Conservation (phyloP, 1,140 invertebrate genomes). For the Mya arenaria region DNA sequence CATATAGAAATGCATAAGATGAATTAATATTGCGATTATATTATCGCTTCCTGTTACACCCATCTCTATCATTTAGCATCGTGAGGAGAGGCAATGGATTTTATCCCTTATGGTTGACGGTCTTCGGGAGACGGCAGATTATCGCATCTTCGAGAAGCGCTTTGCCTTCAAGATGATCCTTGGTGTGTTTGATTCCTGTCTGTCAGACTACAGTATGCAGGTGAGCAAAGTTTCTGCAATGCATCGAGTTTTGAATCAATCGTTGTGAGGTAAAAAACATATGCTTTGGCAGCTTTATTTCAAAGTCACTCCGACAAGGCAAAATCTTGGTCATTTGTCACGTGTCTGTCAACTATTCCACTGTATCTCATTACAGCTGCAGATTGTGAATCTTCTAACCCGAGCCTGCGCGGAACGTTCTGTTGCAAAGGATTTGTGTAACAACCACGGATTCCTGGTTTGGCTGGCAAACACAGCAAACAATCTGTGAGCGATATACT, state of each 20-base stretch:
- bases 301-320: too few species aligned
- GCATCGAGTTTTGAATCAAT: too few species aligned
- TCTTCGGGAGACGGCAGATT: conserved; percentile 83
- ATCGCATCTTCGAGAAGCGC: conserved; percentile 84
- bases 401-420: conserved; percentile 65
- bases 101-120: conserved; percentile 87
- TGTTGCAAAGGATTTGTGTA: conserved; percentile 65
- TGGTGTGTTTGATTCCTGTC: conserved; percentile 82
- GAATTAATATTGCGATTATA: too few species aligned
- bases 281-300: too few species aligned
- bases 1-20: too few species aligned
- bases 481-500: conserved; percentile 59
- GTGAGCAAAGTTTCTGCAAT: background rate
- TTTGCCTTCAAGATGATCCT: conserved; percentile 85
- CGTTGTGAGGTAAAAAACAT: too few species aligned
- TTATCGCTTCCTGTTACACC: too few species aligned
- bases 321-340: too few species aligned
- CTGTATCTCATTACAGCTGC: conserved; percentile 37
- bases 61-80: conserved; percentile 73
- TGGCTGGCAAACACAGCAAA: conserved; percentile 64
- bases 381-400: conserved; percentile 66
- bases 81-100: conserved; percentile 86
- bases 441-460: conserved; percentile 67
- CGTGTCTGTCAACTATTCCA: background rate
- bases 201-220: conserved; percentile 63